Conservation (phyloP, 2,888 invertebrate species). For the Drosophila tanythrix region DNA sequence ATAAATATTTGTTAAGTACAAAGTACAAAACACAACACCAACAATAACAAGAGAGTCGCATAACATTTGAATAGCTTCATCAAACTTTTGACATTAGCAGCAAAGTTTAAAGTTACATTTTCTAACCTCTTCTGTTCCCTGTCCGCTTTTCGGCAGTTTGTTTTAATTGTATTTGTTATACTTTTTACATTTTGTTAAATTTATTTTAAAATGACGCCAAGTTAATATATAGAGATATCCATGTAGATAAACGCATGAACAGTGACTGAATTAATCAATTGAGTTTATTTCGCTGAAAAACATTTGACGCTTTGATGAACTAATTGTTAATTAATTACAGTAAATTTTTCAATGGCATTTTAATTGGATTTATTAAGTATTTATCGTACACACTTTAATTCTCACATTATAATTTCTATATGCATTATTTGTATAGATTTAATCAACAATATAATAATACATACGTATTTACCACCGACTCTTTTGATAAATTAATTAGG, state of each 20-base stretch:
- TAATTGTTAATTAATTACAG: background rate
- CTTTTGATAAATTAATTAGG: background rate
- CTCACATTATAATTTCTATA: background rate
- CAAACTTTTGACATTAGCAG: slow-evolving; percentile 57
- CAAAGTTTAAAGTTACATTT: slow-evolving; percentile 34
- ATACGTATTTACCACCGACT: no score
- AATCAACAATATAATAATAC: background rate
- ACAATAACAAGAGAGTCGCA: slow-evolving; percentile 16
- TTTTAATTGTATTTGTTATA: background rate
- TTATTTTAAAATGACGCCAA: background rate
- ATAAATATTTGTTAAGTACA: slow-evolving; percentile 65
- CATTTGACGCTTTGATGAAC: background rate
- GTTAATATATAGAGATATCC: background rate
- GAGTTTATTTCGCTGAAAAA: background rate
- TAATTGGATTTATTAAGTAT: background rate
- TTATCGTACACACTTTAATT: background rate
- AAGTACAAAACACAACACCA: slow-evolving; percentile 40
- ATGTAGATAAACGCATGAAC: background rate
- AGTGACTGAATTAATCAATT: background rate
- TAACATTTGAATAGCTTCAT: slow-evolving; percentile 51
- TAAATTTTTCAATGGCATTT: background rate
- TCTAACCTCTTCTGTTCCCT: slow-evolving; percentile 7
- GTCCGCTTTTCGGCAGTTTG: background rate
- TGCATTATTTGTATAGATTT: background rate
- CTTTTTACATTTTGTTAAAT: background rate